Percentiles rank a stretch among this genome's conserved stretches.
Conservation (phyloP, 2,888 invertebrate species). For the Drosophila paramelanica region DNA sequence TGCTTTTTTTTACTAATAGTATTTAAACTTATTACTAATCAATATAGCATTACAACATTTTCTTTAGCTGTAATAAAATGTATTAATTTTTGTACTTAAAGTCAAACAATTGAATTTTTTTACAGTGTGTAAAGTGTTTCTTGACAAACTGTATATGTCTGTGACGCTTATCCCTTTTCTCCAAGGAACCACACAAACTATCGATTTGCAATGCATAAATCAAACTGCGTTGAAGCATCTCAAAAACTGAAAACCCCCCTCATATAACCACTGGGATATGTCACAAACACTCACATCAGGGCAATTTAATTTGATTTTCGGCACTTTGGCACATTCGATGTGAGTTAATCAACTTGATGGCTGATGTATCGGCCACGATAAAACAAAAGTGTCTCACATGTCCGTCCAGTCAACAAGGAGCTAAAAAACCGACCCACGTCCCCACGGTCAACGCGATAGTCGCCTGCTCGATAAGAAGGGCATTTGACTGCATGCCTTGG, state of each 20-base stretch:
- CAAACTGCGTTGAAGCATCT: constrained; percentile 40
- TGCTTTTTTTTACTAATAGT: too few relatives aligned
- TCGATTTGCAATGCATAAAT: constrained; percentile 74
- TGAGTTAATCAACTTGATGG: constrained; percentile 80
- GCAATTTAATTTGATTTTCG: constrained; percentile 83
- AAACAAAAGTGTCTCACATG: constrained; percentile 64
- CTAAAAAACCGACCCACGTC: constrained; percentile 40
- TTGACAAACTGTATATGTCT: too few relatives aligned
- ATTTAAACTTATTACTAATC: too few relatives aligned
- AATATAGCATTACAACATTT: too few relatives aligned
- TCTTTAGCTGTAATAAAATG: too few relatives aligned
- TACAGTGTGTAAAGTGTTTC: too few relatives aligned
- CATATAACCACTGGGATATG: constrained; percentile 72
- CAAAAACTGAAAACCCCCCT: constrained; percentile 14
- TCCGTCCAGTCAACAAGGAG: constrained; percentile 36
- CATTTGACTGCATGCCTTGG: constrained; percentile 26
- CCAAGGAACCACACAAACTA: constrained; percentile 72
- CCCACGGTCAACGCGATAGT: constrained; percentile 19
- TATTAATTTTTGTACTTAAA: too few relatives aligned
- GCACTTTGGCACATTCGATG: constrained; percentile 74
- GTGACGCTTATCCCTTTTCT: constrained; percentile 78
- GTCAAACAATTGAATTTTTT: too few relatives aligned
- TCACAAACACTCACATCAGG: constrained; percentile 84
- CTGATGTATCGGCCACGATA: constrained; percentile 75
- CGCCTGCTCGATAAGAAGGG: constrained; percentile 35